Evolutionary conservation across 2,797 vertebrate genomes (phyloP), one percentile per base, ranked within the genome.

Genomic region (Dryobates pubescens): DNA sequence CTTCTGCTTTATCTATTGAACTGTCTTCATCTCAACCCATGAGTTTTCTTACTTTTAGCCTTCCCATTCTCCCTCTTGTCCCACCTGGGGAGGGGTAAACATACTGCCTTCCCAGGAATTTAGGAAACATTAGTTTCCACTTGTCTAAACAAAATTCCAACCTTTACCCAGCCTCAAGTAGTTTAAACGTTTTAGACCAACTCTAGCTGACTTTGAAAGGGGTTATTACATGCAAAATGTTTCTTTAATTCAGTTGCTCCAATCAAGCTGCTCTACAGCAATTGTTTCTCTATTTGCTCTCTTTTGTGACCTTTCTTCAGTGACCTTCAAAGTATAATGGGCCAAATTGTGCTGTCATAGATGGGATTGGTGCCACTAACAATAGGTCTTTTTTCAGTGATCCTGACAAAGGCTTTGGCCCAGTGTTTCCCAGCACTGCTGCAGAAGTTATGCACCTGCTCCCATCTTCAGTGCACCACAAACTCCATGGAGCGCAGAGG

Each of bases 381-480:
- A 94, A 63, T 13, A 80, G 38, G 27, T 32, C 4, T 51, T 80
- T 69, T 80, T 73, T 65, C 72, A 73, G 63, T 57, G 22, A 78
- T 69, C 61, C 62, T 89, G 23, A 51, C 49, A 71, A 23, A 41
- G 56, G 5, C 32, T 90, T 91, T 88, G 41, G 43, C 68, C 30
- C 7, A 3, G 20, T 16, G 32, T 82, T 90, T 93, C 75, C 58
- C 64, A 84, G 65, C 43, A 86, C 32, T 36, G 54, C 61, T 79
- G 43, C 85, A 68, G 71, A 64, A 86, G 36, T 77, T 38, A 8
- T 49, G 47, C 84, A 93, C 93, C 78, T 94, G 65, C 59, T 74
- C 10, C 23, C 38, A 67, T 82, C 51, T 54, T 43, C 17, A 17
- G 16, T 56, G 10, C 22, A 34, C 81, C 65, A 47, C 56, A 49